Conservation (phyloP, 2,113 vertebrate genomes). For the Megaceryle torquata region DNA sequence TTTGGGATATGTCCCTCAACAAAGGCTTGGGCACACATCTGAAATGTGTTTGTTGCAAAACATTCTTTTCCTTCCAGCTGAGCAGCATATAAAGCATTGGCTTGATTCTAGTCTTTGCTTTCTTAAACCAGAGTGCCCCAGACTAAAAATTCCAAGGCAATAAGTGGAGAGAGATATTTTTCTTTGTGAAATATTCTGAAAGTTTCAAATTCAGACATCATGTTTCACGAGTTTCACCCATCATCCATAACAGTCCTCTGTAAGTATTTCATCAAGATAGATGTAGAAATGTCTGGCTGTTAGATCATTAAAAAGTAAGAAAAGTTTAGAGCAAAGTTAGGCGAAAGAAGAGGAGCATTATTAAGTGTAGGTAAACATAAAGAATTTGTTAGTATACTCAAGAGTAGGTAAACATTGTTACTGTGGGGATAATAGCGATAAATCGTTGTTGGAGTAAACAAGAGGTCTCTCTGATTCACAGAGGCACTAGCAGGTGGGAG, state of each 20-base stretch:
- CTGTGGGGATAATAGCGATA: neutral
- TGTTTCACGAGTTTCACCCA: neutral
- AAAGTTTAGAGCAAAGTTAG: neutral
- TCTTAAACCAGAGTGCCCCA: neutral
- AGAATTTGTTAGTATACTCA: neutral
- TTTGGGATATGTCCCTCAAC: neutral
- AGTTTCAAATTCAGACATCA: neutral
- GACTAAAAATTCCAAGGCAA: neutral
- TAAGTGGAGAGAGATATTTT: neutral
- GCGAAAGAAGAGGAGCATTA: neutral
- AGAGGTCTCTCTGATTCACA: neutral
- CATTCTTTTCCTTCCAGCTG: neutral
- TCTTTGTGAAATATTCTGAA: neutral
- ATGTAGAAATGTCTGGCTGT: neutral
- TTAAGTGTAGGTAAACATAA: neutral
- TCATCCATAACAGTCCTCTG: neutral
- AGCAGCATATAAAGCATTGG: neutral
- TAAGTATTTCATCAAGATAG: neutral
- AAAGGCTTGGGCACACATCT: neutral
- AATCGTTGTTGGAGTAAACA: neutral
- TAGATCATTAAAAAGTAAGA: neutral
- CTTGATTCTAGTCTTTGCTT: fast-evolving
- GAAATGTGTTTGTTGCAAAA: neutral
- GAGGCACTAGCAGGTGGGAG: neutral
- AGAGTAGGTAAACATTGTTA: neutral